These are phyloP conservation scores for Phyllostomus hastatus DNA, from an alignment of 2,113 vertebrate species.

Conservation along the genomic window DNA sequence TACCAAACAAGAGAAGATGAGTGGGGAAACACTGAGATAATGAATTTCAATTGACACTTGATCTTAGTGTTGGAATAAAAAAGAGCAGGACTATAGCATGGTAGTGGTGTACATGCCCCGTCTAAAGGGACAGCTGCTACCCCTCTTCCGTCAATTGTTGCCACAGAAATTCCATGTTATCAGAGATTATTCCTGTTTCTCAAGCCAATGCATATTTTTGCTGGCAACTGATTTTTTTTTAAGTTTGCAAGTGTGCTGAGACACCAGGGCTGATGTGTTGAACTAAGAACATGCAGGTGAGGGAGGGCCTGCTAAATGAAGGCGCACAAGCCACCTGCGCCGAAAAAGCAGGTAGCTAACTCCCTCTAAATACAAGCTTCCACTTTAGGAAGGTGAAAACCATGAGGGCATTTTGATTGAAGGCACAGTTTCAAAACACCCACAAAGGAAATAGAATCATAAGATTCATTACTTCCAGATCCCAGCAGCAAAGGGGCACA, in stretches of 20 bases:
- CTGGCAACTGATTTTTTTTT: neutral
- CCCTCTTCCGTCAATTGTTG: neutral
- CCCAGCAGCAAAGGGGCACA: neutral
- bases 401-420: neutral
- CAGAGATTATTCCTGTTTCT: neutral
- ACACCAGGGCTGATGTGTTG: neutral
- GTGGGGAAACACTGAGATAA: neutral
- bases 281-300: neutral
- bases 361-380: neutral
- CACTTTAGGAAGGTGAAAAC: neutral
- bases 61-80: neutral
- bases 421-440: neutral
- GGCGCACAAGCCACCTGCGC: neutral
- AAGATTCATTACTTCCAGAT: neutral
- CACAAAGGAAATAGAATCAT: neutral
- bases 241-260: neutral
- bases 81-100: neutral
- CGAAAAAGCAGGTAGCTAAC: neutral
- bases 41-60: neutral
- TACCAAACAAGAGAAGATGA: neutral
- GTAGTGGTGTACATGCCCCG: neutral
- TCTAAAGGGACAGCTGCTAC: neutral
- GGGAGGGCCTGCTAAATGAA: neutral
- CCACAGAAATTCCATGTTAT: neutral
- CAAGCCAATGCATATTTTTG: neutral